Evolutionary conservation across 1,140 invertebrate species (phyloP), one percentile per base, ranked within the genome.

Genomic region (Drosophila sucinea): DNA sequence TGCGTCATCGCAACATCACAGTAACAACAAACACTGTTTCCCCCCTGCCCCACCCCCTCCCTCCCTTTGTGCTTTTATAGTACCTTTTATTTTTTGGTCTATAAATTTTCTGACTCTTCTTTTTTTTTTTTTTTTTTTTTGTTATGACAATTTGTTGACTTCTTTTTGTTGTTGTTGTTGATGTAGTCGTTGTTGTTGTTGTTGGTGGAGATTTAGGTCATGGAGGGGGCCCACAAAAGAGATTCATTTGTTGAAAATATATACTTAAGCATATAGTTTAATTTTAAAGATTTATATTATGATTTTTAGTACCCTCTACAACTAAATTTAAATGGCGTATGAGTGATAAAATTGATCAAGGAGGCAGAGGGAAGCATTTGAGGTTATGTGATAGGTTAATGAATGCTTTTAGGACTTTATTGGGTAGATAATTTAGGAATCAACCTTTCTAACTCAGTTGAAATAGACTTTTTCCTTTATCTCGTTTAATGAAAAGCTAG

Each of bases 111-210:
- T 67, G 60, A 25, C 29, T 35, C 54, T 76, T 69, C 41, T 30
- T 30, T 47, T 32, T 44, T 23, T 4, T 2, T 1, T 2, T 4
- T 47, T 17, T 30, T 30, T 47, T 32, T 61, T 11, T 74, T 76
- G 80, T 77, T 73, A 64, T 79, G 73, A 80, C 81, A 70, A 70
- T 79, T 67, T 66, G 69, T 73, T 74, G 57, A 85, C 65, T 72
- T 51, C 44, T 27, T 51, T 44, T 17, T 17, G 17, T 17, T 63
- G 60, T 64, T 56, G 62, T 68, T 68, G 47, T 66, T 56, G 61
- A 47, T 30, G 38, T 17, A n/a, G n/a, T n/a, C n/a, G n/a, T n/a
- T n/a, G n/a, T 35, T 35, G 61, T 55, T 40, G 41, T 60, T 54
- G 61, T 62, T 60, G 55, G 11, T 25, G 38, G 41, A 41, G 10